phyloP scores from a whole-genome alignment of 2,797 vertebrate species.

The Antennarius maculatus region DNA sequence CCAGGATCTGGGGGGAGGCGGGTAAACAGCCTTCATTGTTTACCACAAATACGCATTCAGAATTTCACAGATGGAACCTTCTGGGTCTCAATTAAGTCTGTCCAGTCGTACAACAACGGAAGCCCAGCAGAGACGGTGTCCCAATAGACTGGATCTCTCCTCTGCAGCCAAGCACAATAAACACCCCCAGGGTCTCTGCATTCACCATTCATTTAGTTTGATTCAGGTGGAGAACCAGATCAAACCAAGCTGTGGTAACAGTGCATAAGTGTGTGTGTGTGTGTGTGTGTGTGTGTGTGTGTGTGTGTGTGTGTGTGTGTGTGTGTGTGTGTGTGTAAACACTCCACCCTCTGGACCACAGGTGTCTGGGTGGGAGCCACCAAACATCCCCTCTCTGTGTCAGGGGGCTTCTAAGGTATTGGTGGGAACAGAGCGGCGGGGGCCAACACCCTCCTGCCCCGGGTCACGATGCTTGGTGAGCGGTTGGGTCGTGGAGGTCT shows the following conservation, averaged over 20 bases:
- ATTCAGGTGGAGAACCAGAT: slow-evolving; percentile 62
- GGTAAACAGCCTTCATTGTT: no score
- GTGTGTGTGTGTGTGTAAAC: slow-evolving; percentile 45
- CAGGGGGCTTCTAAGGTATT: slow-evolving; percentile 64
- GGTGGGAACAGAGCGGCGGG: slow-evolving; percentile 5
- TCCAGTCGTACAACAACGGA: slow-evolving; percentile 76
- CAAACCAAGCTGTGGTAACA: slow-evolving; percentile 49
- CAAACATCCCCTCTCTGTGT: slow-evolving; percentile 66
- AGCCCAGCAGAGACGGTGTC: slow-evolving; percentile 63
- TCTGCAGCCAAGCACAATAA: slow-evolving; percentile 78
- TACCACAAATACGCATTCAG: slow-evolving; percentile 29
- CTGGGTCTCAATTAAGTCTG: slow-evolving; percentile 61
- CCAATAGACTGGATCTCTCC: slow-evolving; percentile 25
- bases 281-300: no score
- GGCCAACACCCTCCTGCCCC: not conserved
- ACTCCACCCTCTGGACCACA: slow-evolving; percentile 46
- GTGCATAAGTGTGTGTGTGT: slow-evolving; percentile 12
- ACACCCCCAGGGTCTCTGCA: slow-evolving; percentile 65
- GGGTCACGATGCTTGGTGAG: slow-evolving; percentile 13
- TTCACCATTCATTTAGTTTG: slow-evolving; percentile 37
- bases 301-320: no score
- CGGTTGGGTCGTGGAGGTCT: slow-evolving; percentile 3
- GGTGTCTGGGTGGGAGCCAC: slow-evolving; percentile 52
- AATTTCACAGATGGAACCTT: slow-evolving; percentile 52
- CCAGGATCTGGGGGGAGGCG: no score